These are phyloP conservation scores for Geotrypetes seraphini DNA, from an alignment of 2,797 vertebrate genomes.

Conservation along the genomic window DNA sequence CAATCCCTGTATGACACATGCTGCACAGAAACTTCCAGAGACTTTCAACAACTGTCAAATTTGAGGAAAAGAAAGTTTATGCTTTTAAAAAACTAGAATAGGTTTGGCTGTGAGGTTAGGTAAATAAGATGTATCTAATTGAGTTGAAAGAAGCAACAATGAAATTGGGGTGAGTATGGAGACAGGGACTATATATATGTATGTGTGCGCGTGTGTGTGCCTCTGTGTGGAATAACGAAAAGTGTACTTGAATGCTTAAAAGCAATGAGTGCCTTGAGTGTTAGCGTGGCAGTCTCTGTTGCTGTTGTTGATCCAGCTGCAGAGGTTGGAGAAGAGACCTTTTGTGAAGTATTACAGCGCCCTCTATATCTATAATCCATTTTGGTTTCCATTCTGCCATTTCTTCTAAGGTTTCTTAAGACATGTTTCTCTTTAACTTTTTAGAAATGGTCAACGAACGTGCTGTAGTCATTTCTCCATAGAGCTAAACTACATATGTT, in stretches of 20 bases:
- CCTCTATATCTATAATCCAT: slow-evolving; percentile 56
- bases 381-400: too few species aligned
- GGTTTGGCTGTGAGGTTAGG: too few species aligned
- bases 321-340: not conserved
- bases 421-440: too few species aligned
- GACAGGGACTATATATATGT: not conserved
- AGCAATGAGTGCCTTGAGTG: not conserved
- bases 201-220: not conserved
- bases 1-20: too few species aligned
- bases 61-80: fast-evolving
- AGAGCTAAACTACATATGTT: too few species aligned
- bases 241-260: not conserved
- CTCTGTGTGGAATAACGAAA: not conserved
- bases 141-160: not conserved
- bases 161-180: too few species aligned
- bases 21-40: too few species aligned
- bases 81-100: fast-evolving
- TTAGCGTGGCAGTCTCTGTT: not conserved
- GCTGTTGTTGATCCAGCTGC: too few species aligned
- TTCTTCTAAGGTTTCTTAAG: too few species aligned
- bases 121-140: not conserved
- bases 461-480: too few species aligned
- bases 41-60: fast-evolving
- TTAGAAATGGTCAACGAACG: too few species aligned
- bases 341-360: slow-evolving; percentile 51